Evolutionary conservation across 2,888 invertebrate species (phyloP), one percentile per base, ranked within the genome.

Genomic region (Oscheius sp.): DNA sequence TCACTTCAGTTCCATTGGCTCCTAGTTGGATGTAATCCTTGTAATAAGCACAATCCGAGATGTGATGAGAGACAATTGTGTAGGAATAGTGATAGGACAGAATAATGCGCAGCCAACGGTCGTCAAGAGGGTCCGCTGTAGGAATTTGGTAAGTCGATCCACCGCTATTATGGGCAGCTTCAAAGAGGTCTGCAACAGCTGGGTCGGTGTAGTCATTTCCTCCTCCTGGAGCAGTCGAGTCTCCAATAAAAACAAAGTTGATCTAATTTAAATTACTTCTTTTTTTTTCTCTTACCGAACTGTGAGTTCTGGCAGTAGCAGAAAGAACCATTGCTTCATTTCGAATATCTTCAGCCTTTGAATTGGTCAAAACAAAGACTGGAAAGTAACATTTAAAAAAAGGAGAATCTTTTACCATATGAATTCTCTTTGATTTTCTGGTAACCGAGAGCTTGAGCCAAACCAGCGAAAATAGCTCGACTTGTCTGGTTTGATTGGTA

Each of bases 1-100:
- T 65, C 8, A 74, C 33, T 8, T 74, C 68, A 3, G 73, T 69
- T 37, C 64, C 71, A 58, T 80, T 78, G 1, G 69, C 45, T 45
- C 78, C 81, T 8, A 76, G 61, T 69, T 80, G 78, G 50, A 81
- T 48, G 61, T 76, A 81, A 33, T 81, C 80, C 39, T 55, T 55
- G 63, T 73, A 71, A 29, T 68, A 53, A 5, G 75, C 65, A 61
- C 81, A 81, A 50, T 76, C 69, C 76, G 58, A 58, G 5, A 76
- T 37, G 27, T 71, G 70, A 50, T 76, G 76, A 27, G 73, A 61
- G 10, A 75, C 39, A 1, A 77, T 63, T 23, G 70, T 75, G 46
- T 73, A 73, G 0, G 72, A 71, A 17, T 72, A 55, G 39, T 72
- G 68, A 2, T 71, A 42, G 29, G 72, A 70, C 2, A 52, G 52